Evolutionary conservation across 92 coral and sea anemone genomes (phyloP).

Genomic region (Epizoanthus rinbou): DNA sequence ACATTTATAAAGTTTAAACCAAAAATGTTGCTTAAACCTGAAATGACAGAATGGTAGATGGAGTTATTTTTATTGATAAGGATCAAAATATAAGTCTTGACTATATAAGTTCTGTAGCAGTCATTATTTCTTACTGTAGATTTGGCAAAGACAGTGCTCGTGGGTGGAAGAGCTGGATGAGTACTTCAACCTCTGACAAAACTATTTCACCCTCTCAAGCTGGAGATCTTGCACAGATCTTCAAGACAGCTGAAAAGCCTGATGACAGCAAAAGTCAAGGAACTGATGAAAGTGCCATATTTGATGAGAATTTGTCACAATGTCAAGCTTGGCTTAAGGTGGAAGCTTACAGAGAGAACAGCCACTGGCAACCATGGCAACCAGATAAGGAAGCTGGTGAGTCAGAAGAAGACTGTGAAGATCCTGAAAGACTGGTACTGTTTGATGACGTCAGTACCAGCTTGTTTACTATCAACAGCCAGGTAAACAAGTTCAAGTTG

Average conservation of each 20-base stretch:
- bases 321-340: conserved; percentile 81
- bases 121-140: conserved; percentile 43
- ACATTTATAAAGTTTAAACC: too few species aligned
- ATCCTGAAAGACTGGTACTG: conserved; percentile 93
- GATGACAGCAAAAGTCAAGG: conserved; percentile 22
- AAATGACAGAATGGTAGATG: too few species aligned
- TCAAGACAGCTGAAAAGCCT: conserved; percentile 44
- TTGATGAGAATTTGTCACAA: conserved; percentile 54
- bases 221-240: conserved; percentile 60
- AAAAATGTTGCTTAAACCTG: too few species aligned
- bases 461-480: conserved; percentile 68
- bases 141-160: conserved; percentile 91
- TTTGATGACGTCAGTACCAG: conserved; percentile 85
- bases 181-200: conserved; percentile 7
- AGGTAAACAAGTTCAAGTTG: conserved; percentile 67
- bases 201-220: conserved; percentile 22
- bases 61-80: too few species aligned
- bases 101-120: too few species aligned
- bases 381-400: conserved; percentile 75
- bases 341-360: conserved; percentile 73
- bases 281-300: conserved; percentile 55
- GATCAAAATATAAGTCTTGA: too few species aligned
- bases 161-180: conserved; percentile 94
- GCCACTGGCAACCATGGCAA: conserved; percentile 84
- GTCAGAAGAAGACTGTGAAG: conserved; percentile 92